Base-by-base conservation (phyloP, 1,140 invertebrate species). In the Leptinotarsa undecemlineata region DNA sequence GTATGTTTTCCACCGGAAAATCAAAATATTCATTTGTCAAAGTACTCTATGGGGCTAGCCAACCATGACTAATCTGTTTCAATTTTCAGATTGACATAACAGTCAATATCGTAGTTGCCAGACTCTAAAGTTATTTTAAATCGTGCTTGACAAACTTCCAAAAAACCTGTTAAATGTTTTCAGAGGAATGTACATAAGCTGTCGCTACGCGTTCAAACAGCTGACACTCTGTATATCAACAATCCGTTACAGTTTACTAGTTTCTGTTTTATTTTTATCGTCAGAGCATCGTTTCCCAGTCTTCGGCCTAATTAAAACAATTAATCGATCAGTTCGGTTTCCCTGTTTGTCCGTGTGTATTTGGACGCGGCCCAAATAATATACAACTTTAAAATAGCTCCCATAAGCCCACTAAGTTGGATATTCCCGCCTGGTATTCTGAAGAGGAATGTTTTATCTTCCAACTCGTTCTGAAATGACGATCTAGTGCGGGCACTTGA, bases 331-430 rank as follows among this genome's bases (percentile, higher is more conserved):
- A 57, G 51, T 57, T 42, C 51, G 51, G 51, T 57, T 57, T 57
- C n/a, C 51, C 51, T 57, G 51, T 57, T 57, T 19, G 51, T 15
- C 51, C 15, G 51, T 57, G 71, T 64, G 57, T 64, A 66, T 72
- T 72, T 72, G 71, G 71, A 33, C 71, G 48, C 21, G 14, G 60
- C 17, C 71, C 71, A 72, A 72, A n/a, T 64, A 63, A 63, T 64
- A 72, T 64, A 72, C 48, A 72, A 47, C 26, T 64, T 60, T 64
- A 72, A 72, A 72, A 72, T 72, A 72, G 71, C 48, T 17, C 71
- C 33, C 61, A 33, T 48, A 64, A 72, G 71, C 21, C 62, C 48
- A 61, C 47, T 48, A 61, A n/a, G 69, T 60, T 71, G 19, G 48
- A 57, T 57, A 57, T 21, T 42, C 48, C 13, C 48, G n/a, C 57